Evolutionary conservation across 1,140 invertebrate species (phyloP).

Genomic region (Kradibia gibbosae): DNA sequence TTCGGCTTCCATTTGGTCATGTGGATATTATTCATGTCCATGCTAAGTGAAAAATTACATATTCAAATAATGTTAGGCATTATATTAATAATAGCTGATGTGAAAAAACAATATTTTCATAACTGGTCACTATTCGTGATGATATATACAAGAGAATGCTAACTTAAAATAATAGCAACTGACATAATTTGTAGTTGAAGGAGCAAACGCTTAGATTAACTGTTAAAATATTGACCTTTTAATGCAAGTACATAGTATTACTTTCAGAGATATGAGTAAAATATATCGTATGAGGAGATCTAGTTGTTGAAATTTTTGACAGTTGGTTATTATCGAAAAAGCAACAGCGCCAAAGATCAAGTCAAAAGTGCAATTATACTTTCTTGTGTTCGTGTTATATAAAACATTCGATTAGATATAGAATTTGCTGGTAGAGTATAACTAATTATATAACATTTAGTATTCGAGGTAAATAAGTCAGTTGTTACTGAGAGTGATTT

Average conservation of each 20-base stretch:
- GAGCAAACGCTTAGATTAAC: background rate
- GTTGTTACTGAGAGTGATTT: background rate
- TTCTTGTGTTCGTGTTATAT: background rate
- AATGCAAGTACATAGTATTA: background rate
- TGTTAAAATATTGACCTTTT: conserved; percentile 8
- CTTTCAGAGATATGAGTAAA: background rate
- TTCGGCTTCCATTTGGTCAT: background rate
- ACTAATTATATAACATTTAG: background rate
- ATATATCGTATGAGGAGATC: background rate
- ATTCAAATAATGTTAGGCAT: background rate
- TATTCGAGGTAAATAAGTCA: background rate
- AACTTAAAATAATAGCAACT: background rate
- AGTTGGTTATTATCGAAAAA: background rate
- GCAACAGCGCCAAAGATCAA: background rate
- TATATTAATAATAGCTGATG: background rate
- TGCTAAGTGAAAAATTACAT: background rate
- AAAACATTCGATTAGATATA: background rate
- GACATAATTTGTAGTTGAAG: background rate
- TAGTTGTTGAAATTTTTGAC: background rate
- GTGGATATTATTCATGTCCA: background rate
- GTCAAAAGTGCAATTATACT: background rate
- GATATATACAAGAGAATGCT: background rate
- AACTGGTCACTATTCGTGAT: background rate
- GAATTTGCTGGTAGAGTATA: background rate
- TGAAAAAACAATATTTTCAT: conserved; percentile 1